Percentiles rank a stretch among this genome's conserved stretches.
Evolutionary conservation across 2,113 vertebrate species (phyloP).

Genomic region (Lycaon pictus): DNA sequence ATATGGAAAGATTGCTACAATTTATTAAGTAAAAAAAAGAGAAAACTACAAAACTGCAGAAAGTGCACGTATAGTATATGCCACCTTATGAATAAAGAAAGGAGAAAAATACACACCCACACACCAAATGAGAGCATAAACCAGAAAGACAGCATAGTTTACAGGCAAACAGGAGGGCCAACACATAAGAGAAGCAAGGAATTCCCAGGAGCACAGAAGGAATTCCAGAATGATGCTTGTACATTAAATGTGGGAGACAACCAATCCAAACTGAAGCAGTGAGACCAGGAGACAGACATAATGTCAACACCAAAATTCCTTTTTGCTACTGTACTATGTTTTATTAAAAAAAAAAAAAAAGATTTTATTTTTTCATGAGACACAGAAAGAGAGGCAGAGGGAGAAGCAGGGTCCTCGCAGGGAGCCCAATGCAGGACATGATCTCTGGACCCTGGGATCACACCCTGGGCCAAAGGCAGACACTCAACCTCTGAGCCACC

Average conservation of each 20-base stretch:
- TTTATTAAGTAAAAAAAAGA: background rate
- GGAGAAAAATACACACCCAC: background rate
- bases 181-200: background rate
- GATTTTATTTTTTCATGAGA: no score
- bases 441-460: no score
- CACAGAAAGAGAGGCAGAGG: no score
- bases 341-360: background rate
- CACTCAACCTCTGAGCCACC: no score
- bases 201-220: background rate
- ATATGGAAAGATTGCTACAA: background rate
- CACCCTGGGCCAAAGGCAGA: no score
- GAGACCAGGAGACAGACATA: background rate
- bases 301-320: background rate
- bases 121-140: background rate
- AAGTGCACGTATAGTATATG: background rate
- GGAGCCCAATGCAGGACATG: no score
- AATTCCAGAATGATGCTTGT: background rate
- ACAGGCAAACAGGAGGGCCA: background rate
- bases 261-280: background rate
- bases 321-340: background rate
- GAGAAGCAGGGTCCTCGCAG: no score
- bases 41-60: background rate
- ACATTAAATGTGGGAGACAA: background rate
- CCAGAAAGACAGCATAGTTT: background rate
- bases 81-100: background rate